Conservation (phyloP, 2,888 invertebrate species). For the Scaptomyza flava region DNA sequence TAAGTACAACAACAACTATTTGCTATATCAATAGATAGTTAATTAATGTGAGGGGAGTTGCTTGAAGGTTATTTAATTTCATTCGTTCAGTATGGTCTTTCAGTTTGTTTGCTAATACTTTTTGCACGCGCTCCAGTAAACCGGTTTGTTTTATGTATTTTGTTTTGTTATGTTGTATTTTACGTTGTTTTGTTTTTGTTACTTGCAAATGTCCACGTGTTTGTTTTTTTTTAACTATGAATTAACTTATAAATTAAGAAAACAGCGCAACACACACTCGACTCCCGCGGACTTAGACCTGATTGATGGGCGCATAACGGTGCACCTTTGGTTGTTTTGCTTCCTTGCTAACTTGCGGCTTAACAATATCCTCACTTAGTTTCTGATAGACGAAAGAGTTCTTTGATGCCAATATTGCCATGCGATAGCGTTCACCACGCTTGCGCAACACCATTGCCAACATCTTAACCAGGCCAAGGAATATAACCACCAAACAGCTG, state of each 20-base stretch:
- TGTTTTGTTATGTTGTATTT: slow-evolving; percentile 24
- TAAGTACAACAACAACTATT: slow-evolving; percentile 61
- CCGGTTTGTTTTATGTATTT: slow-evolving; percentile 19
- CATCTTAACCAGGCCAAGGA: slow-evolving; percentile 86
- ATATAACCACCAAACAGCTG: slow-evolving; percentile 86
- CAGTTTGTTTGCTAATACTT: slow-evolving; percentile 64
- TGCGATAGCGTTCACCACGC: slow-evolving; percentile 85
- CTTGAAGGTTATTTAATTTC: slow-evolving; percentile 1
- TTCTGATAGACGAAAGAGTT: slow-evolving; percentile 90
- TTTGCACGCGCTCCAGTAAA: slow-evolving; percentile 36
- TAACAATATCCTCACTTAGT: slow-evolving; percentile 90
- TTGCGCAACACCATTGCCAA: slow-evolving; percentile 86
- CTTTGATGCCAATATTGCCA: slow-evolving; percentile 84
- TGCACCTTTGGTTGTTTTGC: slow-evolving; percentile 88
- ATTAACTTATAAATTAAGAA: slow-evolving; percentile 78
- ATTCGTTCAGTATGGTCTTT: slow-evolving; percentile 48
- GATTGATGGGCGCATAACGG: slow-evolving; percentile 87
- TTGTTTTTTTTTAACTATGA: slow-evolving; percentile 59
- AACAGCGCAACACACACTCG: slow-evolving; percentile 75
- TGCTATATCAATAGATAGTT: slow-evolving; percentile 31
- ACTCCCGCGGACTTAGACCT: slow-evolving; percentile 81
- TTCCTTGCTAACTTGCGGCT: slow-evolving; percentile 85
- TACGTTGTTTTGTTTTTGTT: slow-evolving; percentile 20
- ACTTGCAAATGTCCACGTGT: slow-evolving; percentile 54
- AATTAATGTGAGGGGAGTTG: slow-evolving; percentile 14